Evolutionary conservation across 30 jellyfish, hydroid and myxozoan species (phyloP).

Genomic region (Phacellophora camtschatica): DNA sequence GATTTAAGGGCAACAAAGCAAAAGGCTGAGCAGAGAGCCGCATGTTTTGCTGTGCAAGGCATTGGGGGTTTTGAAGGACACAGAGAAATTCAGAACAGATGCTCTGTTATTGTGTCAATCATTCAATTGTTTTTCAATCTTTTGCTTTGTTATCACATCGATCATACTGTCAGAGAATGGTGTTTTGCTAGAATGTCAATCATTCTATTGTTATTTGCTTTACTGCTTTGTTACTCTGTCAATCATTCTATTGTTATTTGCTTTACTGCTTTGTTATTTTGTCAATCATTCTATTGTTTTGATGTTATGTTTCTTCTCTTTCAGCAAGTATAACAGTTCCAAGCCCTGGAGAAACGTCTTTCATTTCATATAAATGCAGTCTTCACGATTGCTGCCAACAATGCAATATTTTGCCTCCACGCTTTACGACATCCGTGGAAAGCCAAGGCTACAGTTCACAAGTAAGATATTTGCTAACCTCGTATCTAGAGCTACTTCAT

Average conservation of each 20-base stretch:
- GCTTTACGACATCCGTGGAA: conserved; percentile 81
- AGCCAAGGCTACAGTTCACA: conserved; percentile 82
- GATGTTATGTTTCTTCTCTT: neutral
- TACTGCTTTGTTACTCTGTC: no score
- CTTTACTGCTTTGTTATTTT: no score
- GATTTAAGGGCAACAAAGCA: conserved; percentile 70
- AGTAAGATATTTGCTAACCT: no score
- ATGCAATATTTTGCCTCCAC: conserved; percentile 95
- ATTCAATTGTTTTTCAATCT: no score
- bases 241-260: no score
- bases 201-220: no score
- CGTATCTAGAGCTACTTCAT: no score
- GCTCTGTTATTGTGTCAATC: no score
- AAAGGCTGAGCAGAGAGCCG: conserved; percentile 95
- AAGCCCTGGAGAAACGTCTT: conserved; percentile 94
- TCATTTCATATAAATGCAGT: conserved; percentile 98
- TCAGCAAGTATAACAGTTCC: conserved; percentile 95
- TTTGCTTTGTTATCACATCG: no score
- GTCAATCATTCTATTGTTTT: no score
- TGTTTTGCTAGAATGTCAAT: no score
- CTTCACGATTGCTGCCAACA: conserved; percentile 99
- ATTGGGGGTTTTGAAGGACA: conserved; percentile 70
- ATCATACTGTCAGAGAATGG: no score
- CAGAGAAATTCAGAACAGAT: conserved; percentile 65
- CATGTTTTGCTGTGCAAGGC: conserved; percentile 76